Base-by-base conservation (phyloP, 2,797 vertebrate species). In the Danio kyathit region DNA sequence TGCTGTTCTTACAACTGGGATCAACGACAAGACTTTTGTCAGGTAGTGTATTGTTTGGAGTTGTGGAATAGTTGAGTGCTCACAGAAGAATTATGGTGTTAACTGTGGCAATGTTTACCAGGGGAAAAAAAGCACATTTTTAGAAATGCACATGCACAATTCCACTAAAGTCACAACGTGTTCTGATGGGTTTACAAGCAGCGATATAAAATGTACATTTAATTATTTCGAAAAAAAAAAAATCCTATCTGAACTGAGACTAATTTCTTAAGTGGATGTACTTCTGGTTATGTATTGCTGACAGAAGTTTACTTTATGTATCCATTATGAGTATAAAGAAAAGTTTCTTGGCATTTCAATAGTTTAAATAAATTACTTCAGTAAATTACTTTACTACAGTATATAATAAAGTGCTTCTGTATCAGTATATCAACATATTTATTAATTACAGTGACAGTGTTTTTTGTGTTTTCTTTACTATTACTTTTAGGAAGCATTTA, bases 121-220 rank as follows among this genome's bases (percentile, higher is more conserved):
- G 12, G 40, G 59, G 14, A 14, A 10, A 69, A 16, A 52, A 70
- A 5, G 16, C 21, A 54, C 16, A 17, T 41, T 52, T 17, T 52
- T 48, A 70, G 14, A 52, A 54, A 17, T 17, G 49, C 29, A n/a
- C 14, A 40, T 70, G n/a, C 4, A 67, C 44, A 67, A 70, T 70
- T 40, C 4, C 14, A 61, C 21, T 40, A 29, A 61, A 54, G 67
- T 16, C 10, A 71, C 67, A 1, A 66, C 71, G 1, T 17, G 49
- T 12, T 70, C 48, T 52, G 14, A 70, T n/a, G 1, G 67, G 29
- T 41, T 70, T 17, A 40, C 10, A n/a, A 69, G 11, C 46, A 29
- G 44, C 29, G 49, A 49, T 14, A 48, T 29, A 67, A 67, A 52
- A 1, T 12, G 5, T 12, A 0, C 29, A 1, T 29, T 29, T 3